Conservation (phyloP, 2,888 invertebrate genomes). For the Euplexia lucipara region DNA sequence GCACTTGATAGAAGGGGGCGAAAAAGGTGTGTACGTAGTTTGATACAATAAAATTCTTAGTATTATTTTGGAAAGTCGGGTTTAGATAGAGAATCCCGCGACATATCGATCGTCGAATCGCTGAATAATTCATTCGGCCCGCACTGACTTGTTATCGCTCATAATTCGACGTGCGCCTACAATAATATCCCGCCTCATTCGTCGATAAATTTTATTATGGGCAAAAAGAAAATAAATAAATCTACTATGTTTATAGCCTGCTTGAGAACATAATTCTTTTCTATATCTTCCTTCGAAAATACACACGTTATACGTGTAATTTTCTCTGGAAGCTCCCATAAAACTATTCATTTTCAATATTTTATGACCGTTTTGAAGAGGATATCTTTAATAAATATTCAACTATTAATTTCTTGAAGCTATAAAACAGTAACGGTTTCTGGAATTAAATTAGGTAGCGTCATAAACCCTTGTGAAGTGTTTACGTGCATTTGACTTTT, state of each 20-base stretch:
- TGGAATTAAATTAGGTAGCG: too few relatives aligned
- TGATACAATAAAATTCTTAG: not conserved
- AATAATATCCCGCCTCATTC: constrained; percentile 66
- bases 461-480: too few relatives aligned
- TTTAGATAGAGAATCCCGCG: constrained; percentile 43
- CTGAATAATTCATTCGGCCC: constrained; percentile 70
- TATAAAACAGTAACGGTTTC: too few relatives aligned
- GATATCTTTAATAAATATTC: not conserved
- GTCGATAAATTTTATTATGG: constrained; percentile 58
- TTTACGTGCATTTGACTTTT: too few relatives aligned
- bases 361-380: not conserved
- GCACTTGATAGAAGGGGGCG: too few relatives aligned
- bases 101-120: constrained; percentile 62
- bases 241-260: constrained; percentile 44
- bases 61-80: constrained; percentile 37
- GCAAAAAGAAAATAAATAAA: constrained; percentile 48
- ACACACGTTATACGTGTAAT: constrained; percentile 12
- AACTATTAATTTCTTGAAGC: too few relatives aligned
- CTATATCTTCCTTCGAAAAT: constrained; percentile 40
- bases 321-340: not conserved
- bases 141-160: constrained; percentile 69
- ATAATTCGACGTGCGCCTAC: constrained; percentile 69
- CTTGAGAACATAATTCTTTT: constrained; percentile 38
- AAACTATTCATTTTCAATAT: not conserved
- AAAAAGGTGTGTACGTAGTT: too few relatives aligned